These are phyloP conservation scores for Adelosebastes latens DNA, from an alignment of 2,797 vertebrate species.

Conservation along the genomic window DNA sequence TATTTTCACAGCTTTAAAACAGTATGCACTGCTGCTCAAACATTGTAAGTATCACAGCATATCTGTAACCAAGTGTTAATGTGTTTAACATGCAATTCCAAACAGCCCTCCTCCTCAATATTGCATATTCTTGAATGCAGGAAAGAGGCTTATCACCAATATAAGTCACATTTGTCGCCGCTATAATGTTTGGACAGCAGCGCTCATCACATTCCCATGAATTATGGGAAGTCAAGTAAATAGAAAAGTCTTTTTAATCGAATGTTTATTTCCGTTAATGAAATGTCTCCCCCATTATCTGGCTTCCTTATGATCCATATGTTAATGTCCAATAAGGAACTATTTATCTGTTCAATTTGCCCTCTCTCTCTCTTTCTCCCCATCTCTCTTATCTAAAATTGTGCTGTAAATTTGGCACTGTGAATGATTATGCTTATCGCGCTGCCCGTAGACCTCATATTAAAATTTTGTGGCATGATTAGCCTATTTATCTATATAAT, in stretches of 20 bases:
- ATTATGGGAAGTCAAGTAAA: conserved; percentile 77
- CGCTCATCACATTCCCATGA: conserved; percentile 60
- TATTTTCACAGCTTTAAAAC: neutral
- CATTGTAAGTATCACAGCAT: neutral
- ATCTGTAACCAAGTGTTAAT: neutral
- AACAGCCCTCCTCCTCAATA: neutral
- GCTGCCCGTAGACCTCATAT: conserved; percentile 82
- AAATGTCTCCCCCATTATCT: conserved; percentile 84
- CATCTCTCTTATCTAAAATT: conserved; percentile 85
- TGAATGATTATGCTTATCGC: conserved; percentile 85
- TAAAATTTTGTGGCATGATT: conserved; percentile 86
- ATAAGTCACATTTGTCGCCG: conserved; percentile 23
- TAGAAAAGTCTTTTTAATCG: conserved; percentile 78
- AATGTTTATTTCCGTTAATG: conserved; percentile 83
- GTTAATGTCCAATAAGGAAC: conserved; percentile 82
- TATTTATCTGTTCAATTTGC: conserved; percentile 82
- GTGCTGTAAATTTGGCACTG: conserved; percentile 82
- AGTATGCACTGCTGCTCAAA: neutral
- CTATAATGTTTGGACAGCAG: conserved; percentile 49
- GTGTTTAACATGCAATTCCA: neutral
- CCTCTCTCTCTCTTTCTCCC: conserved; percentile 55
- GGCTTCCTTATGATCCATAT: conserved; percentile 82
- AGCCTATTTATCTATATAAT: conserved; percentile 89
- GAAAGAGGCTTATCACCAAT: neutral
- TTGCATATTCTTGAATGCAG: neutral